A percentile compares a stretch with the other conserved stretches of the same genome.
These are phyloP conservation scores for Leptoteleia sp. DNA, from an alignment of 1,140 invertebrate species.

Conservation along the genomic window DNA sequence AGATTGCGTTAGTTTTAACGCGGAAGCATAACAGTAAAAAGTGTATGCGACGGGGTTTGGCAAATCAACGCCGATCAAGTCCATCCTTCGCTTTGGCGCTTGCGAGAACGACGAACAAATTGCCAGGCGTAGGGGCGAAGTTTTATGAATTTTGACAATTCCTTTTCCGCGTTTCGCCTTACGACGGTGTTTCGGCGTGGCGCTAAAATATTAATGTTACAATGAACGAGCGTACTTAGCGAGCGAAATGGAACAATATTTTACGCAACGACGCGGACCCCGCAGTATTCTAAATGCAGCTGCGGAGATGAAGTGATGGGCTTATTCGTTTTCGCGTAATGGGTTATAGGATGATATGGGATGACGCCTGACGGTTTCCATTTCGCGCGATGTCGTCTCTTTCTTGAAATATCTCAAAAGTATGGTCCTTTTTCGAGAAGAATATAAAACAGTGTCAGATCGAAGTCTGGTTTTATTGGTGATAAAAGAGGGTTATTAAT, in stretches of 20 bases:
- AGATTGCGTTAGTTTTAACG: conserved; percentile 27
- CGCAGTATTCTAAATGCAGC: conserved; percentile 26
- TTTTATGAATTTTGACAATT: no score
- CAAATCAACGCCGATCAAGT: no score
- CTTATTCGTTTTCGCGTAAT: conserved; percentile 64
- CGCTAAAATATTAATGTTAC: conserved; percentile 38
- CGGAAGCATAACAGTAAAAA: conserved; percentile 22
- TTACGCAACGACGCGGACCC: conserved; percentile 32
- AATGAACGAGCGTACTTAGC: conserved; percentile 34
- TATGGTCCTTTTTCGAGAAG: conserved; percentile 60
- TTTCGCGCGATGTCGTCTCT: conserved; percentile 53
- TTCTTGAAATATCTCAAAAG: conserved; percentile 48
- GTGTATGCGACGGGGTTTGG: not conserved
- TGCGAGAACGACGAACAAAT: no score
- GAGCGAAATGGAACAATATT: conserved; percentile 38
- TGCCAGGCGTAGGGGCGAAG: no score
- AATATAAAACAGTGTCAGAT: conserved; percentile 68
- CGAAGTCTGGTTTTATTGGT: conserved; percentile 60
- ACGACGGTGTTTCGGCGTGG: not conserved
- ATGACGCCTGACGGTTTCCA: conserved; percentile 63
- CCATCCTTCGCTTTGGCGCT: no score
- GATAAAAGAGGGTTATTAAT: conserved; percentile 67
- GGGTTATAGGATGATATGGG: conserved; percentile 61
- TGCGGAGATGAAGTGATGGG: conserved; percentile 38
- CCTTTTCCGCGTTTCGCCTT: not conserved